A percentile compares a stretch with the other conserved stretches of the same genome.
Evolutionary conservation across 2,797 vertebrate genomes (phyloP).

Genomic region (Scomberomorus guttatus): DNA sequence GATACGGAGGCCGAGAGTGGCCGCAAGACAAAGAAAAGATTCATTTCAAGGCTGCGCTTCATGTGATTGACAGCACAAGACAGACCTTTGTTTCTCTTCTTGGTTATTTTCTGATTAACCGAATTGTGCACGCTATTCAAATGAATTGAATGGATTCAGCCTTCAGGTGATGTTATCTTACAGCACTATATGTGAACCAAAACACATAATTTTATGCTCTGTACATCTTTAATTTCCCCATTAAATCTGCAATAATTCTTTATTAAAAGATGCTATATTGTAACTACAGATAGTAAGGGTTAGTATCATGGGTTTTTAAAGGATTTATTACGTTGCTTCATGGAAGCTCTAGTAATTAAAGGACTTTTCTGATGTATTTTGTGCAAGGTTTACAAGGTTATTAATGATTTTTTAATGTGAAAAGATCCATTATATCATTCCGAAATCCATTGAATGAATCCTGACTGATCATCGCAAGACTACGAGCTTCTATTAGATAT

Average conservation of each 20-base stretch:
- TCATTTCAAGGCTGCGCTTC: constrained; percentile 26
- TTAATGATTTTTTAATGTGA: too few relatives aligned
- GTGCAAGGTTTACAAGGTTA: too few relatives aligned
- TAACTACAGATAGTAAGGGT: neutral
- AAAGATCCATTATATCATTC: neutral
- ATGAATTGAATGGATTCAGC: neutral
- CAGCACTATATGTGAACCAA: neutral
- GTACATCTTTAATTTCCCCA: constrained; percentile 19
- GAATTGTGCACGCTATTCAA: neutral
- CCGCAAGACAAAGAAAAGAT: constrained; percentile 42
- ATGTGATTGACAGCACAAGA: constrained; percentile 35
- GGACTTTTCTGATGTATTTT: too few relatives aligned
- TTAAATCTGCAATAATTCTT: constrained; percentile 26
- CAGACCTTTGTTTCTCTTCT: neutral
- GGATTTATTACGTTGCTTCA: too few relatives aligned
- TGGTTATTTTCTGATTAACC: neutral
- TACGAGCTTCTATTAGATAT: neutral
- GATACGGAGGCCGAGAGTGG: constrained; percentile 42
- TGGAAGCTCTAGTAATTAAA: too few relatives aligned
- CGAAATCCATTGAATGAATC: neutral
- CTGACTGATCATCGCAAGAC: neutral
- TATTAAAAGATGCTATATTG: constrained; percentile 5
- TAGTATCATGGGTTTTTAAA: too few relatives aligned
- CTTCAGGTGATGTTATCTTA: constrained; percentile 4
- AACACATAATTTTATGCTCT: neutral